phyloP scores from a whole-genome alignment of 2,113 vertebrate species.

The Corydoras sp. region DNA sequence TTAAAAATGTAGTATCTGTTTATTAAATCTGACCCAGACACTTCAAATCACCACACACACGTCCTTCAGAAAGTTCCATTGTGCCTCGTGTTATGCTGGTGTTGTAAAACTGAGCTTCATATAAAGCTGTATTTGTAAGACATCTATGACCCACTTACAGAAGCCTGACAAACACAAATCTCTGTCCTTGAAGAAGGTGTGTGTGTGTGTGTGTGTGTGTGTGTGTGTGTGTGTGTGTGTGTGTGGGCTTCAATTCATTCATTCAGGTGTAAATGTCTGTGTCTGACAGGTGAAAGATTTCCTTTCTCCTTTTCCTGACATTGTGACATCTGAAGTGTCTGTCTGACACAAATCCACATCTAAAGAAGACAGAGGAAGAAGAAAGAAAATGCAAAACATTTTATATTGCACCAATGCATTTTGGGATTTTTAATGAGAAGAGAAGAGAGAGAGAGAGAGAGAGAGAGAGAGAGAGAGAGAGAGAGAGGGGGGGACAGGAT shows the following conservation, averaged over 20 bases:
- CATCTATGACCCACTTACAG: conserved; percentile 18
- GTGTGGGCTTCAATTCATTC: neutral
- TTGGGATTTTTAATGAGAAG: no score
- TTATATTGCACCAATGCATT: no score
- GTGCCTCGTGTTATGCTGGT: conserved; percentile 6
- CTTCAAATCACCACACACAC: neutral
- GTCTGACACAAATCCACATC: conserved; percentile 6
- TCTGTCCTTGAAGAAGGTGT: neutral
- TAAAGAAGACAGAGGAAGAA: neutral
- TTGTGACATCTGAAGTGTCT: neutral
- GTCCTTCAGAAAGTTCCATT: neutral
- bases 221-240: neutral
- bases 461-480: no score
- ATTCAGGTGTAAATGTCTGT: conserved; percentile 15
- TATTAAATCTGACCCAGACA: no score
- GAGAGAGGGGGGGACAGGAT: no score
- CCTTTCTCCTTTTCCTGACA: conserved; percentile 16
- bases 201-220: conserved; percentile 10
- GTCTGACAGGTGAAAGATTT: conserved; percentile 25
- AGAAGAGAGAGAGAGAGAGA: no score
- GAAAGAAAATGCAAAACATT: neutral
- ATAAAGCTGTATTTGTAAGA: conserved; percentile 6
- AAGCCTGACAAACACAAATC: conserved; percentile 10
- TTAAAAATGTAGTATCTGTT: no score
- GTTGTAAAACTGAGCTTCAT: conserved; percentile 4